phyloP scores from a whole-genome alignment of 92 coral and sea anemone genomes.

The Porites cylindrica region DNA sequence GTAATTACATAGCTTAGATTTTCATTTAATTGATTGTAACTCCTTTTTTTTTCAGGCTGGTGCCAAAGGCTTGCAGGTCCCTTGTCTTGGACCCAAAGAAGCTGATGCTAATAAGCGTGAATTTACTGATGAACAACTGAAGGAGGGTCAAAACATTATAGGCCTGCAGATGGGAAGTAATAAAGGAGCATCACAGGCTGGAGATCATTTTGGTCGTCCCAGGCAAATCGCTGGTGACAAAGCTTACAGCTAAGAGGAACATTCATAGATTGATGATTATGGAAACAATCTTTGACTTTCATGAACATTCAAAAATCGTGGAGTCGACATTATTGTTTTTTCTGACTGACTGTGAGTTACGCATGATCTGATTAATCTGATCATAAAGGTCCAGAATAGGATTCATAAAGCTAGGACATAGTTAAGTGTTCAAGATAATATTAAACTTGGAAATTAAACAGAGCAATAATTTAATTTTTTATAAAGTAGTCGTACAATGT shows the following conservation, averaged over 20 bases:
- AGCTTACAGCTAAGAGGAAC: constrained; percentile 46
- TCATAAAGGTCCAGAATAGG: no score
- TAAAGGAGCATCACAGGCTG: constrained; percentile 77
- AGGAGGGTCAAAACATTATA: constrained; percentile 75
- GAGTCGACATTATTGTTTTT: background rate
- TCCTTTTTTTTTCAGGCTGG: background rate
- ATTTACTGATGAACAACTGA: constrained; percentile 87
- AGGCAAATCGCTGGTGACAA: constrained; percentile 75
- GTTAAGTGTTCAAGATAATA: no score
- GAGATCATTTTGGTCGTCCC: constrained; percentile 72
- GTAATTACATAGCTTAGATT: no score
- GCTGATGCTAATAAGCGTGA: constrained; percentile 80
- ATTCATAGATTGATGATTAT: no score
- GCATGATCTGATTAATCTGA: no score
- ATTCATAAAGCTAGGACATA: no score
- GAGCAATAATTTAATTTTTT: no score
- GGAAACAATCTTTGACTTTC: background rate
- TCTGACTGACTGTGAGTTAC: background rate
- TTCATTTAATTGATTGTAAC: no score
- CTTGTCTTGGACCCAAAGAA: constrained; percentile 92
- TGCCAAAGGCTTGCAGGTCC: constrained; percentile 63
- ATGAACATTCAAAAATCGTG: background rate
- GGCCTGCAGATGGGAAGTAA: constrained; percentile 91
- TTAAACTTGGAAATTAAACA: no score
- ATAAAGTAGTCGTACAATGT: no score